Conservation (phyloP, 1,140 invertebrate species). For the Hyles vespertilio region DNA sequence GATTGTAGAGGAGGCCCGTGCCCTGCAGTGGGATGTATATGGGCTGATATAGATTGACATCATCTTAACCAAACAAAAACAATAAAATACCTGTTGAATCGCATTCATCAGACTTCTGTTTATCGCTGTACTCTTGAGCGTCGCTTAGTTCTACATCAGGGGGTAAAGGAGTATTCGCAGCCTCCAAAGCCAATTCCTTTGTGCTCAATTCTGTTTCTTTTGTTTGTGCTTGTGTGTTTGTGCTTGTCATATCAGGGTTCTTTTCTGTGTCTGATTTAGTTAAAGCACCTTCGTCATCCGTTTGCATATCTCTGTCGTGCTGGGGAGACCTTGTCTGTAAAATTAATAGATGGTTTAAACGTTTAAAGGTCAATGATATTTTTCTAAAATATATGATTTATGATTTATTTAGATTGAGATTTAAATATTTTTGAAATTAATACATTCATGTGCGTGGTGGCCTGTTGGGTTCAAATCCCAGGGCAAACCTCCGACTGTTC, state of each 20-base stretch:
- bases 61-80: background rate
- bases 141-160: slow-evolving; percentile 5
- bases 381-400: background rate
- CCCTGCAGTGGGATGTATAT: too few species aligned
- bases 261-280: slow-evolving; percentile 3
- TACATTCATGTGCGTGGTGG: background rate
- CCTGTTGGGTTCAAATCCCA: too few species aligned
- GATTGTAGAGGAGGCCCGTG: too few species aligned
- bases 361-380: too few species aligned
- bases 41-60: too few species aligned
- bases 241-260: too few species aligned
- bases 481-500: too few species aligned
- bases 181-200: background rate
- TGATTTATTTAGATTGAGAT: background rate
- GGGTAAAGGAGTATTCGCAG: background rate
- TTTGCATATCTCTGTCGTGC: slow-evolving; percentile 50
- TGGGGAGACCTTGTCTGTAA: slow-evolving; percentile 35
- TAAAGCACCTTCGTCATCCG: slow-evolving; percentile 31
- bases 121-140: background rate
- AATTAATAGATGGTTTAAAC: background rate
- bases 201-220: background rate
- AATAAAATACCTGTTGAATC: background rate
- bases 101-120: background rate
- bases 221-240: background rate
- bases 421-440: background rate